Percentiles rank a stretch among this genome's conserved stretches.
Conservation (phyloP, 2,888 invertebrate genomes). For the Tethea ocularis region DNA sequence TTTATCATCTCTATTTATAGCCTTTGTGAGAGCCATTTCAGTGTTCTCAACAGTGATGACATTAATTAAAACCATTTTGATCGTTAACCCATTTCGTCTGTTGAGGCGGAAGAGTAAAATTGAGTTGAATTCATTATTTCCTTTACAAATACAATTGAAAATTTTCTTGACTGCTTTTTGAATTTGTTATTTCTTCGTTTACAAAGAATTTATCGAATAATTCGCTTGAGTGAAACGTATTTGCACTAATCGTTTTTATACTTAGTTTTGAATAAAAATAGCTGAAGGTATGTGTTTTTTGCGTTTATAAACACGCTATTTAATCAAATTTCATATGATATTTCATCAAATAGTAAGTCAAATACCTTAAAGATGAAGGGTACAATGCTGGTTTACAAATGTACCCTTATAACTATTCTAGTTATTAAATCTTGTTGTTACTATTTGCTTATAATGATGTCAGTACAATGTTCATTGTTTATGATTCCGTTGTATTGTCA, state of each 20-base stretch:
- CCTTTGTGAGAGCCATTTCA: constrained; percentile 39
- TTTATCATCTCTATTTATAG: constrained; percentile 59
- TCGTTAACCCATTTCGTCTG: constrained; percentile 70
- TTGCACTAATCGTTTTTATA: not conserved
- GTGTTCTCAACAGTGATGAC: constrained; percentile 49
- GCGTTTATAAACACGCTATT: too few species aligned
- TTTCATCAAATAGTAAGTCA: not conserved
- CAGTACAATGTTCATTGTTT: constrained; percentile 3
- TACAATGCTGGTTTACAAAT: not conserved
- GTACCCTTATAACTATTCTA: not conserved
- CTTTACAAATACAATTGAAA: constrained; percentile 24
- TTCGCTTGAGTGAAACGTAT: not conserved
- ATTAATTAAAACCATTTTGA: constrained; percentile 66
- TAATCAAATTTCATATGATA: too few species aligned
- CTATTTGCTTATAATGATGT: not conserved
- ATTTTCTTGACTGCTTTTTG: constrained; percentile 23
- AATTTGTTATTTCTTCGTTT: constrained; percentile 18
- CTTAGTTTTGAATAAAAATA: too few species aligned
- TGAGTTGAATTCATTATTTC: constrained; percentile 37
- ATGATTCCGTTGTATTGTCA: constrained; percentile 1
- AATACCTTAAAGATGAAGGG: not conserved
- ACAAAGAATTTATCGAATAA: not conserved
- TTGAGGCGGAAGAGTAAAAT: constrained; percentile 35
- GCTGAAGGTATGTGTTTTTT: too few species aligned
- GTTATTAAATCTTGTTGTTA: not conserved